Evolutionary conservation across 1,140 invertebrate species (phyloP), one percentile per base, ranked within the genome.

Genomic region (Rhyacophila brunnea): DNA sequence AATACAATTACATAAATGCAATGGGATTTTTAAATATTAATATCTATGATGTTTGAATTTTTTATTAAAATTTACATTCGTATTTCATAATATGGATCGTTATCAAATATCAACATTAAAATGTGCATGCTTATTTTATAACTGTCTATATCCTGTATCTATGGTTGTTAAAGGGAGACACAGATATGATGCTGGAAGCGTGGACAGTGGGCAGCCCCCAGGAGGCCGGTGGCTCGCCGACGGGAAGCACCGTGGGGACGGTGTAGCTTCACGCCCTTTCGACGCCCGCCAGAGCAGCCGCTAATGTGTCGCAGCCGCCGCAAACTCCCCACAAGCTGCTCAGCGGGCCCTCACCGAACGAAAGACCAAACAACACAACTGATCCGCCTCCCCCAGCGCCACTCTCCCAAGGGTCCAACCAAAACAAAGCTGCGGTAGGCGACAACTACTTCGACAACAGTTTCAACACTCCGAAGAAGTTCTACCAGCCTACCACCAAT

Each of bases 181-280:
- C 62, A 60, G 62, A 59, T 60, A 65, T 65, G 62, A 65, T 65
- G 62, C 44, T 65, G 58, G 62, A 65, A 44, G 58, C 58, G 23
- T 65, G 62, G 62, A 60, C 62, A 20, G 62, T 58, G 42, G 58
- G 58, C 34, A 58, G 58, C 13, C 49, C 54, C 10, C 49, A 45
- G 44, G 58, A 59, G 10, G 62, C 53, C 18, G 62, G 62, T 4
- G 62, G 62, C 32, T 60, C 58, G n/a, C 58, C 62, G 11, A 47
- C 42, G 14, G 58, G 55, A 9, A 51, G 59, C 36, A 49, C 42
- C n/a, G 53, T 36, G 49, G 58, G 58, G 40, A 40, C 62, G 6
- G 58, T 60, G 58, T 65, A 60, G 58, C 44, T 60, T 38, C 58
- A 48, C 57, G 51, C 50, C 56, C 45, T 20, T 18, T 54, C 55